Evolutionary conservation across 2,113 vertebrate species (phyloP).

Genomic region (Cyanoderma ruficeps): DNA sequence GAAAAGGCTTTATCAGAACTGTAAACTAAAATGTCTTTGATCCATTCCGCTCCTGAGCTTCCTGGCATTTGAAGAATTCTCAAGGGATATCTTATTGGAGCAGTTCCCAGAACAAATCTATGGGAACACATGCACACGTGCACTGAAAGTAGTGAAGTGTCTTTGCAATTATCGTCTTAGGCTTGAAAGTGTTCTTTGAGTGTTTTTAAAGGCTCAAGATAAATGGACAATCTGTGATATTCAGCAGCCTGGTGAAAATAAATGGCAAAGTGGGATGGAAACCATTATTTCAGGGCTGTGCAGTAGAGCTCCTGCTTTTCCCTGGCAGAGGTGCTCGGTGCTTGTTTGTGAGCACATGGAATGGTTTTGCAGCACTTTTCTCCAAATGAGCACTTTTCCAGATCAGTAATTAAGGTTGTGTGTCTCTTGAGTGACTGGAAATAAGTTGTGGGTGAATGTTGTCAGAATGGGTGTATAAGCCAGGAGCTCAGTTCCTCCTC

Average conservation of each 20-base stretch:
- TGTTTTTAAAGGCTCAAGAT: not conserved
- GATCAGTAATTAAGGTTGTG: not conserved
- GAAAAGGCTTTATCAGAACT: not conserved
- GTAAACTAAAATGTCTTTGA: not conserved
- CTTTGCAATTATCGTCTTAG: not conserved
- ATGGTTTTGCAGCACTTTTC: not conserved
- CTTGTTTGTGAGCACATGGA: not conserved
- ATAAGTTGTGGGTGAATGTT: not conserved
- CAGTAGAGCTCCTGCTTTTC: not conserved
- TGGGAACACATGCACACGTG: not conserved
- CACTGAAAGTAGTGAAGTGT: not conserved
- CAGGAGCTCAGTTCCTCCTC: not conserved
- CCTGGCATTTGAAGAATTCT: not conserved
- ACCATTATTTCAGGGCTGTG: not conserved
- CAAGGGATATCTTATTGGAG: not conserved
- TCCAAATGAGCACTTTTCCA: not conserved
- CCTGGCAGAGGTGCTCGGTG: not conserved
- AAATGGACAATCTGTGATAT: fast-evolving
- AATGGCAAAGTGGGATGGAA: not conserved
- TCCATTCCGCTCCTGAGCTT: not conserved
- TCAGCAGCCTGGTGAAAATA: not conserved
- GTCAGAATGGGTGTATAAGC: not conserved
- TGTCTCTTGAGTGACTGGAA: not conserved
- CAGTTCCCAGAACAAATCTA: not conserved
- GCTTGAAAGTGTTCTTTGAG: not conserved